Conservation (phyloP, 2,113 vertebrate genomes). For the Anarrhichthys ocellatus region DNA sequence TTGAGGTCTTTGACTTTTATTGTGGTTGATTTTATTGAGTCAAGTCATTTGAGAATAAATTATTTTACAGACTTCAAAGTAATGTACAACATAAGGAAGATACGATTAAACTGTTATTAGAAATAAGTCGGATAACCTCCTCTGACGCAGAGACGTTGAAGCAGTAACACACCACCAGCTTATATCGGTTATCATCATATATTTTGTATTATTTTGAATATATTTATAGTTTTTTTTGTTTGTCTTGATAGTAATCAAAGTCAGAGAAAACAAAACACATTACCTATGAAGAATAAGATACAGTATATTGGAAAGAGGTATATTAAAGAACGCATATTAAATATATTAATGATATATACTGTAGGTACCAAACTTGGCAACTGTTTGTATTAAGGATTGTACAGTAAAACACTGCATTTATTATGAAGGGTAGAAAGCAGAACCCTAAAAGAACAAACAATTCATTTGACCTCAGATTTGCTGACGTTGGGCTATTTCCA, state of each 20-base stretch:
- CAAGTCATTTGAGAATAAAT: background rate
- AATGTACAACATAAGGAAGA: background rate
- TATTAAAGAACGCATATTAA: background rate
- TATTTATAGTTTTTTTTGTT: background rate
- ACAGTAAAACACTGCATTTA: background rate
- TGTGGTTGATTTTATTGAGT: background rate
- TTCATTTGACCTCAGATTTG: background rate
- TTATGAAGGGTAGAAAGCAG: background rate
- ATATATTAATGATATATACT: conserved; percentile 15
- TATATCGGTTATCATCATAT: background rate
- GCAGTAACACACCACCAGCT: background rate
- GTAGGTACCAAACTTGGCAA: background rate
- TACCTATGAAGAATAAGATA: background rate
- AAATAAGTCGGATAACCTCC: background rate
- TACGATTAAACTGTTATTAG: background rate
- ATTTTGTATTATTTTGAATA: background rate
- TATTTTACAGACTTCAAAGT: background rate
- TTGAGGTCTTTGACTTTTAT: background rate
- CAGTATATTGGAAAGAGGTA: background rate
- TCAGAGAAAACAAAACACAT: background rate
- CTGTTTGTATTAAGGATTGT: background rate
- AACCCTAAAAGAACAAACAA: background rate
- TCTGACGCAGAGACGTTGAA: background rate
- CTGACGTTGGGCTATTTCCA: background rate
- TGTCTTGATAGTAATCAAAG: background rate